Percentiles rank a stretch among this genome's conserved stretches.
Evolutionary conservation across 2,113 vertebrate genomes (phyloP).

Genomic region (Verasper variegatus): DNA sequence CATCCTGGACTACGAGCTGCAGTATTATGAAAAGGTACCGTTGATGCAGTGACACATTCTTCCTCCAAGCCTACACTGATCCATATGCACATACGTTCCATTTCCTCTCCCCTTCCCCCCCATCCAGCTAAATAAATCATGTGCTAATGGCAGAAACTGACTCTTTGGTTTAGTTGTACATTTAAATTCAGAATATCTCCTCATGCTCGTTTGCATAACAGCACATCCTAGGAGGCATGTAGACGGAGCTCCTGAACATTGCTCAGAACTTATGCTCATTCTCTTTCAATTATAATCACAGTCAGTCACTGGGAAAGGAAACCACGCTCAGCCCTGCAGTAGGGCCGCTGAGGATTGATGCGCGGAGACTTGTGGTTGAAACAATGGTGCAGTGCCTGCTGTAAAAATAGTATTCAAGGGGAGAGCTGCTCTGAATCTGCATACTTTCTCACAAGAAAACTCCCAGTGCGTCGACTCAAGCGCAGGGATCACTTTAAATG

Average conservation of each 20-base stretch:
- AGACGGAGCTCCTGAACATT: constrained; percentile 54
- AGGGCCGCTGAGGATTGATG: constrained; percentile 67
- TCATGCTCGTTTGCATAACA: constrained; percentile 22
- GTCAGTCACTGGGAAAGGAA: constrained; percentile 73
- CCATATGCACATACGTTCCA: neutral
- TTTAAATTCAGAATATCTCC: constrained; percentile 44
- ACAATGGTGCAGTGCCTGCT: constrained; percentile 70
- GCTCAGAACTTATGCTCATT: constrained; percentile 70
- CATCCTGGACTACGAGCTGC: constrained; percentile 97
- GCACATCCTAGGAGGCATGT: constrained; percentile 47
- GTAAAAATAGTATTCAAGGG: constrained; percentile 72
- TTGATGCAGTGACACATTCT: neutral
- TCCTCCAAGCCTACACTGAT: neutral
- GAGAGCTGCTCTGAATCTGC: constrained; percentile 49
- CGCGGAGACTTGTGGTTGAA: constrained; percentile 74
- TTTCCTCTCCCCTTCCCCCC: neutral
- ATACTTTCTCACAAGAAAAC: constrained; percentile 63
- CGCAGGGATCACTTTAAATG: neutral
- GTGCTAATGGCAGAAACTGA: neutral
- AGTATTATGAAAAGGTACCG: constrained; percentile 96
- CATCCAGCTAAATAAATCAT: constrained; percentile 11
- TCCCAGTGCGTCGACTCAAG: constrained; percentile 10
- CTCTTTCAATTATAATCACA: constrained; percentile 73
- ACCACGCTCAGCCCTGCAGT: constrained; percentile 55
- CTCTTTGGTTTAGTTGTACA: constrained; percentile 8